Evolutionary conservation across 2,888 invertebrate species (phyloP), one percentile per base, ranked within the genome.

Genomic region (Lacanobia wlatinum): DNA sequence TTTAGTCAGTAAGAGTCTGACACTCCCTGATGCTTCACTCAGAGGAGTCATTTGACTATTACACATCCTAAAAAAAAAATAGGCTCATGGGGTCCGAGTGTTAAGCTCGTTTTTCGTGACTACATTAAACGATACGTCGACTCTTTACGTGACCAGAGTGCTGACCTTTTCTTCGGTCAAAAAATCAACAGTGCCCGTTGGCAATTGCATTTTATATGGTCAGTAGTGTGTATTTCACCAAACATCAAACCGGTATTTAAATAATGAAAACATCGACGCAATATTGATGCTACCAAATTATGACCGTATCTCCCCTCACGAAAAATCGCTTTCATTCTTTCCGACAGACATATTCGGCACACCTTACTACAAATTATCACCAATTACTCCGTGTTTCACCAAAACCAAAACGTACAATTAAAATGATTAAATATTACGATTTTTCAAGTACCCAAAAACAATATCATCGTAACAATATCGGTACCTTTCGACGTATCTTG

Each of bases 361-460:
- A 7, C 48, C 21, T 76, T 55, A 18, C 43, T 34, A 62, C 53
- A 65, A 82, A 82, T 78, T 78, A 61, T 14, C 56, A n/a, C 34
- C 61, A 58, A 78, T 82, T 53, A 78, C 23, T 82, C 56, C 12
- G 3, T 58, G 52, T 78, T 78, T 78, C 79, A 66, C 23, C 83
- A 58, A 55, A 56, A 4, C 9, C 53, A 38, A 72, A 67, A 70
- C 50, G 40, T 58, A 78, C 67, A 40, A 76, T 85, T 78, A 80
- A 71, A 72, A 84, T 68, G 55, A 84, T 81, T 78, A 71, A 72
- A 58, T 52, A 60, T 62, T 10, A 61, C 48, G 28, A 75, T 78
- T 61, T 76, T 63, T 83, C 68, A 83, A 69, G 43, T 4, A 56
- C 14, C 56, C 52, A 21, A 73, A 81, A 78, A 83, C 76, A 85